Percentiles rank a stretch among this genome's conserved stretches.
Conservation (phyloP, 2,888 invertebrate genomes). For the Dorcus hopei region DNA sequence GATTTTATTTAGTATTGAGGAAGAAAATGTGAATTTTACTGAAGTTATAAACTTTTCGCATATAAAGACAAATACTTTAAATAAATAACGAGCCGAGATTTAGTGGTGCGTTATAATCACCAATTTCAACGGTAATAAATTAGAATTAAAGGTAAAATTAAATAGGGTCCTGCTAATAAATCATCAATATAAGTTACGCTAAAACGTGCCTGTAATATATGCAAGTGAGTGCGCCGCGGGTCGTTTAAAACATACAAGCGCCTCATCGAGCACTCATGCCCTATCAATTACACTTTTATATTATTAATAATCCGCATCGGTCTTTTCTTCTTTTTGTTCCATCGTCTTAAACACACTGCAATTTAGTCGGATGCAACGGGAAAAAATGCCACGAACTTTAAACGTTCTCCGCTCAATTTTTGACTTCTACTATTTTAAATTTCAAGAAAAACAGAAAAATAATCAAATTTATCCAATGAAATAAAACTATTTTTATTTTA, state of each 20-base stretch:
- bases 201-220: conserved; percentile 44
- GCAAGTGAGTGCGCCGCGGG: conserved; percentile 35
- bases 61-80: neutral
- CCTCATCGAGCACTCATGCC: conserved; percentile 11
- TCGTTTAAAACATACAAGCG: conserved; percentile 25
- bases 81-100: neutral
- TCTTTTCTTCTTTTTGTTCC: too few relatives aligned
- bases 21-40: too few relatives aligned
- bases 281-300: conserved; percentile 18
- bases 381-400: too few relatives aligned
- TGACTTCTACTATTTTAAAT: too few relatives aligned
- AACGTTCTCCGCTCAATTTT: too few relatives aligned
- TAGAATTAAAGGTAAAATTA: conserved; percentile 48
- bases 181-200: conserved; percentile 45
- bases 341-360: too few relatives aligned
- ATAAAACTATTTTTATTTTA: too few relatives aligned
- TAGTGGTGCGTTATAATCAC: conserved; percentile 41
- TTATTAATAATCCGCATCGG: conserved; percentile 16
- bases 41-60: too few relatives aligned
- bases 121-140: conserved; percentile 47
- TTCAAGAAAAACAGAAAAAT: too few relatives aligned
- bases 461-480: too few relatives aligned
- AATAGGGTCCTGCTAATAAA: conserved; percentile 45
- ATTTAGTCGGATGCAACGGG: too few relatives aligned
- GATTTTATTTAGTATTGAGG: too few relatives aligned